A percentile compares a stretch with the other conserved stretches of the same genome.
phyloP scores from a whole-genome alignment of 2,113 vertebrate species.

The Menidia beryllina region DNA sequence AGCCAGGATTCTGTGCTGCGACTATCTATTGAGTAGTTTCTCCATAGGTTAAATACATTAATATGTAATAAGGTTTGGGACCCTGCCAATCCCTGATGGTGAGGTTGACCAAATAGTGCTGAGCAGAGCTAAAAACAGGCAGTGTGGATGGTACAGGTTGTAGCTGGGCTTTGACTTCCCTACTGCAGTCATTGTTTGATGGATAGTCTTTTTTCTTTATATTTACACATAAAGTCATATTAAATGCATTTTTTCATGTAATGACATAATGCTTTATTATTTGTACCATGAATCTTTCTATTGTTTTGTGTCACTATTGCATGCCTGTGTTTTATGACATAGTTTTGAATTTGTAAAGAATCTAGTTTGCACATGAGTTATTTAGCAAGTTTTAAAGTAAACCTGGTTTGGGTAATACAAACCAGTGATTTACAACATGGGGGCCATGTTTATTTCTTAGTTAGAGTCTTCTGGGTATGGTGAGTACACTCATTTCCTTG shows the following conservation, averaged over 20 bases:
- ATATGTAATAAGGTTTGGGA: conserved; percentile 74
- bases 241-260: not conserved
- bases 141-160: not conserved
- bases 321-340: no score
- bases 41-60: conserved; percentile 77
- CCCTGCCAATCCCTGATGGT: conserved; percentile 52
- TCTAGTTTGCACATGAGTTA: no score
- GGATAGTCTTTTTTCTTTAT: not conserved
- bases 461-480: not conserved
- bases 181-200: not conserved
- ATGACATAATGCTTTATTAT: not conserved
- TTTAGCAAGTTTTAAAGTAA: not conserved
- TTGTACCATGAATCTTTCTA: no score
- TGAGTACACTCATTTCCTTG: no score
- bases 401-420: no score
- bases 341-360: no score
- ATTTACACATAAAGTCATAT: not conserved
- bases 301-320: not conserved
- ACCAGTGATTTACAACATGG: no score
- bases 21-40: conserved; percentile 60
- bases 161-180: not conserved
- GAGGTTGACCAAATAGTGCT: conserved; percentile 61
- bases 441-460: no score
- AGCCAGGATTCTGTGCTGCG: conserved; percentile 42
- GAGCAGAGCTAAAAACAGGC: conserved; percentile 28